Conservation (phyloP, 2,888 invertebrate species). For the Monopis laevigella region DNA sequence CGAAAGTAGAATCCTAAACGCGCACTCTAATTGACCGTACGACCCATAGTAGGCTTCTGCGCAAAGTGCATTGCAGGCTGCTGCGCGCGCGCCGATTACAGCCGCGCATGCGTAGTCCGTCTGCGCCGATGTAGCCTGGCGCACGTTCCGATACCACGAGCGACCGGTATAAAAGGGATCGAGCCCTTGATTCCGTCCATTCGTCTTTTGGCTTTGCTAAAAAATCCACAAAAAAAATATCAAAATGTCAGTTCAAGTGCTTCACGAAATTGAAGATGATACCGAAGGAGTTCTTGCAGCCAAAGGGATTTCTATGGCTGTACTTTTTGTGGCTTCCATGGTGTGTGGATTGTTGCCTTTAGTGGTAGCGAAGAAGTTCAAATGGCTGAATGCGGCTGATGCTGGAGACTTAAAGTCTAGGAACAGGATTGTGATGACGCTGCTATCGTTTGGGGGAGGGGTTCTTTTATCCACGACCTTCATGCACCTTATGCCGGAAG, state of each 20-base stretch:
- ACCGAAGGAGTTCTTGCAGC: conserved; percentile 68
- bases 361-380: conserved; percentile 71
- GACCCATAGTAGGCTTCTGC: conserved; percentile 33
- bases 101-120: conserved; percentile 34
- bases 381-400: conserved; percentile 63
- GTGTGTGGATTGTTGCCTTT: conserved; percentile 80
- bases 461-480: conserved; percentile 85
- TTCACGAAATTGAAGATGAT: conserved; percentile 30
- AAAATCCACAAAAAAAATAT: conserved; percentile 8
- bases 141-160: conserved; percentile 49
- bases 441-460: conserved; percentile 87
- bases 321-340: conserved; percentile 79
- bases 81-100: conserved; percentile 35
- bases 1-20: neutral
- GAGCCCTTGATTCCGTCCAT: conserved; percentile 18
- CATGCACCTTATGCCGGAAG: conserved; percentile 82
- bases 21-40: conserved; percentile 22
- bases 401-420: conserved; percentile 56
- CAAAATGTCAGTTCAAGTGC: conserved; percentile 27
- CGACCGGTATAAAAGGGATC: conserved; percentile 42
- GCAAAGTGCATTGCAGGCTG: conserved; percentile 25
- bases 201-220: neutral
- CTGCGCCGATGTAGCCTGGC: conserved; percentile 41
- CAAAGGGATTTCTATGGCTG: conserved; percentile 81
- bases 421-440: conserved; percentile 62